Evolutionary conservation across 1,140 invertebrate species (phyloP), one percentile per base, ranked within the genome.

Genomic region (Formica exsecta): DNA sequence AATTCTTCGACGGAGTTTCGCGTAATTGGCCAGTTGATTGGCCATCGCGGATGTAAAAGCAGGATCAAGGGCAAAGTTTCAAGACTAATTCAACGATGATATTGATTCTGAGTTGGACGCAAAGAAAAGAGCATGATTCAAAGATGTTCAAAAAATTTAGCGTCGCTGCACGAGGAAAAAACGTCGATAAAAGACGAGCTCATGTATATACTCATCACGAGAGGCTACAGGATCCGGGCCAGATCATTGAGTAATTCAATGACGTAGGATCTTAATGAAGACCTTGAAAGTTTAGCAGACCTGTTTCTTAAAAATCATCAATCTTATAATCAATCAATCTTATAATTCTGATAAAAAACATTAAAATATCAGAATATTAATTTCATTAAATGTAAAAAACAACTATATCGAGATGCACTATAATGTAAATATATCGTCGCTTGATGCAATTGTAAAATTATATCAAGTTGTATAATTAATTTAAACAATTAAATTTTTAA

Each of bases 151-250:
- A 77, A 77, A 68, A 68, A 85, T 88, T 64, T 76, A 51, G 38
- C 44, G 29, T 64, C 48, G 48, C 44, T 13, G 3, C 22, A 19
- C 29, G 86, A 84, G 68, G 85, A 89, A 79, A 91, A 91, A 91
- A 85, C 66, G 83, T 66, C 80, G 62, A 91, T 84, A 87, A 87
- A 91, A 89, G 85, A 36, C 73, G 51, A 70, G 73, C 22, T 80
- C 22, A 5, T 71, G 36, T 57, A 71, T 65, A 62, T 65, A 74
- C 65, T 73, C 88, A 64, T 84, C 79, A 86, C 73, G 62, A 86
- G 71, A 81, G 74, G 57, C 70, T 62, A 64, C 57, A 91, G 91
- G 90, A 91, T 91, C 88, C 90, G 91, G 90, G 88, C 86, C 75
- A 84, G 54, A 87, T 66, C 77, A 85, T 90, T 86, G 48, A 11